These are phyloP conservation scores for Armadillidium nasatum DNA, from an alignment of 1,140 invertebrate genomes.

Conservation along the genomic window DNA sequence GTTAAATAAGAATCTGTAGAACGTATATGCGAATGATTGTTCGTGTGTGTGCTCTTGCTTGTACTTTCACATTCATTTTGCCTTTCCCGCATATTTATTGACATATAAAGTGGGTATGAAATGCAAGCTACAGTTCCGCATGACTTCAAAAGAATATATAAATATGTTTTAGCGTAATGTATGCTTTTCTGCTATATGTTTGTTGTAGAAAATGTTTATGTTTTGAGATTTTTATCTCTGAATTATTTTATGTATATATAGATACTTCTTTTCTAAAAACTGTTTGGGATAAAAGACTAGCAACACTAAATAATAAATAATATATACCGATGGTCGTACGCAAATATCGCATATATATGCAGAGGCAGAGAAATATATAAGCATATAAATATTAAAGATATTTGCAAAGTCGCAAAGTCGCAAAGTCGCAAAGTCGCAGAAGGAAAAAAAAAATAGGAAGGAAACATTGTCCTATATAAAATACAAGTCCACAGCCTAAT, in stretches of 20 bases:
- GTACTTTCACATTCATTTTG: too few relatives aligned
- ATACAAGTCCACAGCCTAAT: not conserved
- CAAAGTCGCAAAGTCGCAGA: not conserved
- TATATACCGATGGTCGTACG: not conserved
- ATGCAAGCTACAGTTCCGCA: too few relatives aligned
- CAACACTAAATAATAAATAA: not conserved
- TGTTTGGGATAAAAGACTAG: not conserved
- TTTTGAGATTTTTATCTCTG: not conserved
- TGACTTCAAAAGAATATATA: too few relatives aligned
- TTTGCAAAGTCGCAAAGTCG: not conserved
- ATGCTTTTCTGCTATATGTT: too few relatives aligned
- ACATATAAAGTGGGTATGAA: too few relatives aligned
- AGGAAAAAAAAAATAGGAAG: not conserved
- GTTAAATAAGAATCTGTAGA: too few relatives aligned
- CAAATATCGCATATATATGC: conserved; percentile 1
- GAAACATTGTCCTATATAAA: conserved; percentile 7
- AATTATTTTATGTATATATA: not conserved
- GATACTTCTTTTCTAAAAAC: not conserved
- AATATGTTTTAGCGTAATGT: too few relatives aligned
- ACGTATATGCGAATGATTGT: too few relatives aligned
- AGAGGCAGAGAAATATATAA: not conserved
- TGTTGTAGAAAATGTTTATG: not conserved
- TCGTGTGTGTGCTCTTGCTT: too few relatives aligned
- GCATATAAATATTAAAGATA: conserved; percentile 3
- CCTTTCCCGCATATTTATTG: too few relatives aligned